Conservation (phyloP, 2,797 vertebrate genomes). For the Sebastes iracundus region DNA sequence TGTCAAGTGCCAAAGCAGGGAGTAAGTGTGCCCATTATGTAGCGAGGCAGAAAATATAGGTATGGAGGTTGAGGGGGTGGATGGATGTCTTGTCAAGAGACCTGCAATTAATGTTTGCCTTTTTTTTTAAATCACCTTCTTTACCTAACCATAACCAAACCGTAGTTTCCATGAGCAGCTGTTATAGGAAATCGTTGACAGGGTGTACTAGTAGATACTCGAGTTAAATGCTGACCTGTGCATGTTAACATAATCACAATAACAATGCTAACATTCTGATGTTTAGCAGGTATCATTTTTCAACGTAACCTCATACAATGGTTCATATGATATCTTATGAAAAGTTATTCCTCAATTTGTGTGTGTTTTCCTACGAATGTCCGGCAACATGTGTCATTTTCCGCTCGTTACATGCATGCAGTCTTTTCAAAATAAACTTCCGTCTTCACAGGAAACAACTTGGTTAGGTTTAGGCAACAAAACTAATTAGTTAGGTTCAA, state of each 20-base stretch:
- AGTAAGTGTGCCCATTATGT: not conserved
- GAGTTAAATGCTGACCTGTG: not conserved
- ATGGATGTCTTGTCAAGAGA: not conserved
- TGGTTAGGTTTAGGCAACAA: not conserved
- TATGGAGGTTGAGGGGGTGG: not conserved
- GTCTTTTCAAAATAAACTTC: not conserved
- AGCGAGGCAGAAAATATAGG: not conserved
- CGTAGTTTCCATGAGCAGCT: not conserved
- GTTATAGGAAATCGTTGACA: not conserved
- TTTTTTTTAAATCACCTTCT: not conserved
- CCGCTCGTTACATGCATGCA: too few relatives aligned
- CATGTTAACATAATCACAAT: not conserved
- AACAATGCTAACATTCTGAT: not conserved
- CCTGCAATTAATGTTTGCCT: not conserved
- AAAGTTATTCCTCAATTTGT: not conserved
- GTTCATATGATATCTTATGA: not conserved
- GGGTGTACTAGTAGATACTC: not conserved
- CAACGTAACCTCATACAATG: not conserved
- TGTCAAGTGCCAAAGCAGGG: not conserved
- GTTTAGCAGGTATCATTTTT: not conserved
- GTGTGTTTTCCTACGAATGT: fast-evolving
- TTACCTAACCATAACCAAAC: not conserved
- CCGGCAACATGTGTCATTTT: too few relatives aligned
- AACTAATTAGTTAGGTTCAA: fast-evolving
- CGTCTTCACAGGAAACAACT: not conserved